These are phyloP conservation scores for Thalassophryne amazonica DNA, from an alignment of 2,797 vertebrate species.

Conservation along the genomic window DNA sequence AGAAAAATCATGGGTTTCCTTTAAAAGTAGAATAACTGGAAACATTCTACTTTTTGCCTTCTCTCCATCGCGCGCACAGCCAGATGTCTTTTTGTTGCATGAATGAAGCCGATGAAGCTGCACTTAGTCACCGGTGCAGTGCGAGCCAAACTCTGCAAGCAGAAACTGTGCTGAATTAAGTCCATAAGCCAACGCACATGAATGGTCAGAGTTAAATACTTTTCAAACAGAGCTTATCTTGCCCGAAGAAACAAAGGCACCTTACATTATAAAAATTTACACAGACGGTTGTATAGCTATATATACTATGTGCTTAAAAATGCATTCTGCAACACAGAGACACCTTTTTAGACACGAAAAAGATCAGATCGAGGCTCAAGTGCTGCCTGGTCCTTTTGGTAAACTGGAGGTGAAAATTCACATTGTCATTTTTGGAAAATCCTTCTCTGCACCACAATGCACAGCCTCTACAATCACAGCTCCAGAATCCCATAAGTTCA, in stretches of 20 bases:
- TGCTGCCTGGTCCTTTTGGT: no score
- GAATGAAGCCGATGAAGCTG: slow-evolving; percentile 20
- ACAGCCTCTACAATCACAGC: no score
- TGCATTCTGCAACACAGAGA: no score
- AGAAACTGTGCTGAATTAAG: slow-evolving; percentile 1
- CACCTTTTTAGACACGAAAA: no score
- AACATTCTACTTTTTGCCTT: not conserved
- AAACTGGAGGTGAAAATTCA: no score
- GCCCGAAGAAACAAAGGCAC: slow-evolving; percentile 24
- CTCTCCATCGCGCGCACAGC: not conserved
- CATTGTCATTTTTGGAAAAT: no score
- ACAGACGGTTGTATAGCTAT: no score
- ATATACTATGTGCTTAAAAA: no score
- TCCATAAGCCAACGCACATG: slow-evolving; percentile 10
- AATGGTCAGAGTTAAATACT: not conserved
- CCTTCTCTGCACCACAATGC: no score
- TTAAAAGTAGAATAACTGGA: slow-evolving; percentile 12
- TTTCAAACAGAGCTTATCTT: slow-evolving; percentile 7
- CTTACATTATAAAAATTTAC: no score
- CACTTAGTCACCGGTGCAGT: slow-evolving; percentile 8
- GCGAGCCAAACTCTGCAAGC: slow-evolving; percentile 7
- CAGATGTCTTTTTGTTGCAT: slow-evolving; percentile 44
- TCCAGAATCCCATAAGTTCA: no score
- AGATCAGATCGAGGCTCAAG: no score
- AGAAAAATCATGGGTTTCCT: not conserved